Base-by-base conservation (phyloP, 1,140 invertebrate species). In the Drosophila dunni region DNA sequence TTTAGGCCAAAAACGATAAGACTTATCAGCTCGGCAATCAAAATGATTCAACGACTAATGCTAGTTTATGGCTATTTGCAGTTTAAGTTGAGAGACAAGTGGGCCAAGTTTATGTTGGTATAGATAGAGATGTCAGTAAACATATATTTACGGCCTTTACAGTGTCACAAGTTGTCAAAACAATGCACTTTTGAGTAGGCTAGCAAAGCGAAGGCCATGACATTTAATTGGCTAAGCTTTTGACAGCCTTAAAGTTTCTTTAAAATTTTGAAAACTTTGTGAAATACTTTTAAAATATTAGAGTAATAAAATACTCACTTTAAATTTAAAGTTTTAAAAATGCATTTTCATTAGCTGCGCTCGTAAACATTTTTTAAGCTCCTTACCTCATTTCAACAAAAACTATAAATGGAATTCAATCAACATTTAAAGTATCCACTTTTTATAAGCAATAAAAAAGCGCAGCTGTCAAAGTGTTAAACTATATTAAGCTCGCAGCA, bases 401-500 rank as follows among this genome's bases (percentile, higher is more conserved):
- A 17, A 40, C 36, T 10, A 10, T 3, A 33, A 33, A 57, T 67
- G 57, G 7, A 24, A 36, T n/a, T 20, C 2, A 56, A 46, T 15
- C 7, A 6, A 10, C 36, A 33, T 38, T n/a, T n/a, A 9, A 0
- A 60, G 29, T 17, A 20, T 48, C 9, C 15, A 38, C 62, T 69
- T 38, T 45, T 53, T 36, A 46, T 11, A 29, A 24, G 13, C 11
- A 24, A 11, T 40, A 24, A 13, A 34, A 42, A 36, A 42, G 20
- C 20, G 11, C 33, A 65, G 40, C 44, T 60, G 42, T 48, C 40
- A 45, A 53, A 33, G 40, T 42, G 34, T 36, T 44, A 45, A 67
- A 60, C 42, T 48, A 62, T 17, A 57, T 69, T 6, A 62, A 51
- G 66, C 51, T 42, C 54, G 50, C 38, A 38, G 40, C 46, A 58